A percentile compares a stretch with the other conserved stretches of the same genome.
Evolutionary conservation across 2,888 invertebrate genomes (phyloP).

Genomic region (Pandemis corylana): DNA sequence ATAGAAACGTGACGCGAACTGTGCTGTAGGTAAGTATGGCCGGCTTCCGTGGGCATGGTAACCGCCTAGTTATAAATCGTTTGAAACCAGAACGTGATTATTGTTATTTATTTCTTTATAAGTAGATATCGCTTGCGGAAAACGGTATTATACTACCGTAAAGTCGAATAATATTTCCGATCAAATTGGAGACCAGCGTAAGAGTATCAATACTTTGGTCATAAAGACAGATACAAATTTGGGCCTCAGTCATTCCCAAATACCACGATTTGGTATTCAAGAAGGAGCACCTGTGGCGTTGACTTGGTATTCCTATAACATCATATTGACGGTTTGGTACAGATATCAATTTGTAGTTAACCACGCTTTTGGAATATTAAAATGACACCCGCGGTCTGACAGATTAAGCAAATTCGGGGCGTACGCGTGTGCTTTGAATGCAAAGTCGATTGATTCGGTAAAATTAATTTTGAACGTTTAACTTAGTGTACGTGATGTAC

Average conservation of each 20-base stretch:
- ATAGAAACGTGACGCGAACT: slow-evolving; percentile 51
- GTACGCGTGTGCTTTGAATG: slow-evolving; percentile 26
- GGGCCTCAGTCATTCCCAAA: slow-evolving; percentile 41
- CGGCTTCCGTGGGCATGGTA: slow-evolving; percentile 57
- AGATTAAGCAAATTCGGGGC: slow-evolving; percentile 40
- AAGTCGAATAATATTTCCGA: neutral
- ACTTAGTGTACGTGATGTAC: slow-evolving; percentile 20
- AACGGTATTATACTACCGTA: neutral
- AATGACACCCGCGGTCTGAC: slow-evolving; percentile 43
- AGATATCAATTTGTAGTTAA: slow-evolving; percentile 80
- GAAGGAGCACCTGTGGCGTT: slow-evolving; percentile 55
- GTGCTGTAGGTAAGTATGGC: slow-evolving; percentile 50
- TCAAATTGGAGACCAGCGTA: neutral
- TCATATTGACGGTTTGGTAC: slow-evolving; percentile 71
- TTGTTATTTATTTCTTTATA: neutral
- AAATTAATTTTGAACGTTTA: slow-evolving; percentile 34
- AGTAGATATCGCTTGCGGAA: neutral
- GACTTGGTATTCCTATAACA: slow-evolving; percentile 69
- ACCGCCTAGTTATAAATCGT: slow-evolving; percentile 45
- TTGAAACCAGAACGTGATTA: neutral
- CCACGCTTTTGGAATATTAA: slow-evolving; percentile 63
- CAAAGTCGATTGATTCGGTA: slow-evolving; percentile 27
- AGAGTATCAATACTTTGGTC: neutral
- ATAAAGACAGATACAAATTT: slow-evolving; percentile 21
- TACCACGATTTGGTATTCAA: slow-evolving; percentile 64